Base-by-base conservation (phyloP, 2,113 vertebrate species). In the Pelecanus crispus region DNA sequence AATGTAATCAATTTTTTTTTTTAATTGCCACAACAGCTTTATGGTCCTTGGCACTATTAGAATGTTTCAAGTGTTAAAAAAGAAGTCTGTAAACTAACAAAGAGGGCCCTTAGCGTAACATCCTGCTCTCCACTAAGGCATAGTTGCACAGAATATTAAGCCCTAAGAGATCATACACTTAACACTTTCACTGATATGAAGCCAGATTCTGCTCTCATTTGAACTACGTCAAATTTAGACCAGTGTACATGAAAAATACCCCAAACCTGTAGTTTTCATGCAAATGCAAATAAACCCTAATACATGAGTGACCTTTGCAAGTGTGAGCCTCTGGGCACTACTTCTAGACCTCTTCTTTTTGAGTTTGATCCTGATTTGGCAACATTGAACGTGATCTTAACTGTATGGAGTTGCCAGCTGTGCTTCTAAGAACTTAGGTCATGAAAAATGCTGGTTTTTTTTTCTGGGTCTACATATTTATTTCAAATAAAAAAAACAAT, bases 11-110 rank as follows among this genome's bases (percentile, higher is more conserved):
- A 4, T 56, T 21, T 47, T 58, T 74, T 77, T 55, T 91, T 92
- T 84, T 81, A 89, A 85, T 95, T 87, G 68, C 58, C 83, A 68
- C 86, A 85, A 80, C 73, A 85, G 24, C 63, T 82, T 89, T 89
- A 62, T 53, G 38, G 49, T 53, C 65, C n/a, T 87, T 73, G 62
- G 78, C 44, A 34, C 45, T 34, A 31, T 38, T 65, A n/a, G 89
- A 85, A 72, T 53, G 49, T 62, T 92, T 92, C 26, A 89, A 49
- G 29, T 0, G 2, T 56, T 65, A 65, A 81, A 89, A 80, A 81
- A 45, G 28, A 78, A 65, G 45, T 42, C 20, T 70, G 32, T 42
- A 81, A 74, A 62, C 52, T 61, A 71, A 75, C 1, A 10, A 65
- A 81, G 66, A 81, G 17, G 5, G 56, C 13, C n/a, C 50, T 94